Evolutionary conservation across 2,113 vertebrate genomes (phyloP), one percentile per base, ranked within the genome.

Genomic region (Varanus salvator): DNA sequence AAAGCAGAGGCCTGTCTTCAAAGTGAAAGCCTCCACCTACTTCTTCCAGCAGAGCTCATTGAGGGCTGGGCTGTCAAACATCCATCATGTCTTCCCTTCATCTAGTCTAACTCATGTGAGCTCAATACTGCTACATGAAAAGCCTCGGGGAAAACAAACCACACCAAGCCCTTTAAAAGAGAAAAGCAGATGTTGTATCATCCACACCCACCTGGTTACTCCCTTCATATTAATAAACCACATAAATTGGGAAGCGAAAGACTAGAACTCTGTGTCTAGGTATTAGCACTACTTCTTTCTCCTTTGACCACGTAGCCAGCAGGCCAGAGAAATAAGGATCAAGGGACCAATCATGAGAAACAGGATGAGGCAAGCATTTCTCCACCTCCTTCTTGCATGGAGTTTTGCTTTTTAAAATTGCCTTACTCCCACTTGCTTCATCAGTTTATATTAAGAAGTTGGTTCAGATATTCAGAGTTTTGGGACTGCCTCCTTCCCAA

Each of bases 101-200:
- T 38, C 38, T 66, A 23, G 19, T 80, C 4, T 64, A 68, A 52
- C 29, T 54, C 48, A 80, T 64, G 17, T 82, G 76, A 66, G 29
- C 52, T 57, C 48, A 14, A 57, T 8, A 1, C 0, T 31, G 0
- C 89, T 72, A 66, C 50, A 76, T 82, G 9, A 92, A 29, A 34
- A 75, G 27, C 48, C 91, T 87, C 50, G 60, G 76, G 19, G 76
- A 86, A 89, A 71, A 31, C 48, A 81, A 83, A 50, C 75, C 15
- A 34, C 21, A 81, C 19, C 15, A 27, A 69, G 57, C 68, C 76
- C 82, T 76, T 5, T 64, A 6, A 85, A 60, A 85, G 23, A 23
- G 38, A 81, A 90, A 89, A 76, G 69, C 75, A 29, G 2, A n/a
- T 64, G 31, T 74, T 85, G 52, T 72, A 34, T 44, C n/a, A 38